These are phyloP conservation scores for Enteromius paludinosus DNA, from an alignment of 2,797 vertebrate species.

Conservation along the genomic window DNA sequence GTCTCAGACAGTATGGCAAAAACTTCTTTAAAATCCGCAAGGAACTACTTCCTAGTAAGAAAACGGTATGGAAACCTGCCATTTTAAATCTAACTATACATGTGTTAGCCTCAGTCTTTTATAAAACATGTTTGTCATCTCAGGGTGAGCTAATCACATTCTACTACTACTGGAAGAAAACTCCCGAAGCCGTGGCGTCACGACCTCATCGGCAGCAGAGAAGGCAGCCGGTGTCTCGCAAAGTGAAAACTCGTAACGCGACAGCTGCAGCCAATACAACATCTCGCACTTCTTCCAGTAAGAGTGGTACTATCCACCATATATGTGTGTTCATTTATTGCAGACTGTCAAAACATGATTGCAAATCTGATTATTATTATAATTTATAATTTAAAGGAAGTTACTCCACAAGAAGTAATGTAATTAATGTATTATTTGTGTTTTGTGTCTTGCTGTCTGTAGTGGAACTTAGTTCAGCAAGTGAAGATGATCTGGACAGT, in stretches of 20 bases:
- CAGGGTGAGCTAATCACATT: constrained; percentile 98
- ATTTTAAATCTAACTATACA: background rate
- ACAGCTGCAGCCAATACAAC: constrained; percentile 86
- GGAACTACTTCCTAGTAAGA: constrained; percentile 96
- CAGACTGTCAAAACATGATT: background rate
- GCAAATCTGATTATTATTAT: background rate
- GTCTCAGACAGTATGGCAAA: constrained; percentile 96
- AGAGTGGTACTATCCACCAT: constrained; percentile 75
- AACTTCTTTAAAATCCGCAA: constrained; percentile 99
- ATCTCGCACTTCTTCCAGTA: constrained; percentile 90
- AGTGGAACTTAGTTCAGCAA: constrained; percentile 97
- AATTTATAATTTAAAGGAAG: background rate
- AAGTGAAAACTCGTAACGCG: constrained; percentile 94
- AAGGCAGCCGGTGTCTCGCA: constrained; percentile 92
- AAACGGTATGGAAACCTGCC: constrained; percentile 82
- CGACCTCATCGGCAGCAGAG: constrained; percentile 95
- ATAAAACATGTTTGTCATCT: constrained; percentile 23
- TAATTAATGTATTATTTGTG: background rate
- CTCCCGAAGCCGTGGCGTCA: constrained; percentile 93
- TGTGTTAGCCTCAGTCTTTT: constrained; percentile 17
- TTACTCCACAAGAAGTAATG: background rate
- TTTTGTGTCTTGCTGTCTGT: constrained; percentile 38
- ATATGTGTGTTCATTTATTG: constrained; percentile 2
- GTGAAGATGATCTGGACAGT: constrained; percentile 96
- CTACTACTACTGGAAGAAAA: constrained; percentile 99